A percentile compares a stretch with the other conserved stretches of the same genome.
Conservation (phyloP, 2,888 invertebrate species). For the Harpagoxenus sublaevis region DNA sequence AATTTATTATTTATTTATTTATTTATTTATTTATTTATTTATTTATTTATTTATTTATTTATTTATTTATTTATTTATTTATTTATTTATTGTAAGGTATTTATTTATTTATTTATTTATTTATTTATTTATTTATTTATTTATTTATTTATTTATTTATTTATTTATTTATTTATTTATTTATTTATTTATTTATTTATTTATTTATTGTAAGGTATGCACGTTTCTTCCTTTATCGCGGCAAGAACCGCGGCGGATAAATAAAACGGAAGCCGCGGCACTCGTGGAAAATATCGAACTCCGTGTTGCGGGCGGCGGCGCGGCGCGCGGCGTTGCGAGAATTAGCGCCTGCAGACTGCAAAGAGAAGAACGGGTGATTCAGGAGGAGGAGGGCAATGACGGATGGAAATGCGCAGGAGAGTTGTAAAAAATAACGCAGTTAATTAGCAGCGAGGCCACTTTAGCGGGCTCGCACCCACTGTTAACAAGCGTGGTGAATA, state of each 20-base stretch:
- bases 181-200: too few relatives aligned
- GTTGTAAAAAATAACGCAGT: constrained; percentile 83
- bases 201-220: neutral
- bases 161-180: too few relatives aligned
- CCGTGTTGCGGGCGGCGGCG: neutral
- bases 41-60: too few relatives aligned
- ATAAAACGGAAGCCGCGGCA: constrained; percentile 21
- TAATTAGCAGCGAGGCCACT: constrained; percentile 84
- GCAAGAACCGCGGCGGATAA: neutral
- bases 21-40: too few relatives aligned
- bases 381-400: constrained; percentile 37
- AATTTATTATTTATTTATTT: too few relatives aligned
- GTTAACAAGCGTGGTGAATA: constrained; percentile 83
- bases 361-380: constrained; percentile 22
- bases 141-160: too few relatives aligned
- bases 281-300: constrained; percentile 27
- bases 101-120: too few relatives aligned
- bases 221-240: neutral
- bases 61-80: too few relatives aligned
- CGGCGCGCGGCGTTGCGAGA: neutral
- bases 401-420: constrained; percentile 60
- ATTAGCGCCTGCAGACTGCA: neutral
- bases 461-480: constrained; percentile 80
- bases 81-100: neutral
- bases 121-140: neutral